Percentiles rank a stretch among this genome's conserved stretches.
These are phyloP conservation scores for Buathra laborator DNA, from an alignment of 2,888 invertebrate genomes.

Conservation along the genomic window DNA sequence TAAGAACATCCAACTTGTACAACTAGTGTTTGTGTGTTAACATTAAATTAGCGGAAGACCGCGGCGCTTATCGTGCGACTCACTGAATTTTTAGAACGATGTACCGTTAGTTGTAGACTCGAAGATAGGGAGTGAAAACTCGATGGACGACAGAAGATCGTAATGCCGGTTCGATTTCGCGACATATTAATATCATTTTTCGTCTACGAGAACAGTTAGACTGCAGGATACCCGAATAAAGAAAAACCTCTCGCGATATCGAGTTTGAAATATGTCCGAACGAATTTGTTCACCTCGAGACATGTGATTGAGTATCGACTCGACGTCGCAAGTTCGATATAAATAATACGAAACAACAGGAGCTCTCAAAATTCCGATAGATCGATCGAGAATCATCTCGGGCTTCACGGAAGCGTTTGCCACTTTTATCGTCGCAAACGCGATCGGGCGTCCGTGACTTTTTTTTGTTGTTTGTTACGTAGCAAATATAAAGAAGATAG, in stretches of 20 bases:
- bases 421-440: not conserved
- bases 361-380: not conserved
- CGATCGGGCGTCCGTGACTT: not conserved
- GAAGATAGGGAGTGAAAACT: slow-evolving; percentile 19
- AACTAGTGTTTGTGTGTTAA: slow-evolving; percentile 9
- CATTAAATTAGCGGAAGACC: slow-evolving; percentile 48
- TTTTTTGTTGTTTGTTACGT: not conserved
- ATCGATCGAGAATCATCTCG: not conserved
- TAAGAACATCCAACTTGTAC: slow-evolving; percentile 24
- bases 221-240: not conserved
- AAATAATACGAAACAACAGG: not conserved
- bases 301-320: too few relatives aligned
- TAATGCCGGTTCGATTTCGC: not conserved
- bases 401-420: not conserved
- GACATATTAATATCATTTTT: not conserved
- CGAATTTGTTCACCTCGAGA: not conserved
- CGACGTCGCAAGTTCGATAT: too few relatives aligned
- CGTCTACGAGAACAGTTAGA: not conserved
- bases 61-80: slow-evolving; percentile 65
- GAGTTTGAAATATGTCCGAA: not conserved
- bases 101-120: slow-evolving; percentile 56
- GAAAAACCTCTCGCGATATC: not conserved
- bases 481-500: not conserved
- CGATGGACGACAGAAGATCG: slow-evolving; percentile 15
- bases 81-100: slow-evolving; percentile 74